These are phyloP conservation scores for Caenorhabditis afra DNA, from an alignment of 2,888 invertebrate species.

Conservation along the genomic window DNA sequence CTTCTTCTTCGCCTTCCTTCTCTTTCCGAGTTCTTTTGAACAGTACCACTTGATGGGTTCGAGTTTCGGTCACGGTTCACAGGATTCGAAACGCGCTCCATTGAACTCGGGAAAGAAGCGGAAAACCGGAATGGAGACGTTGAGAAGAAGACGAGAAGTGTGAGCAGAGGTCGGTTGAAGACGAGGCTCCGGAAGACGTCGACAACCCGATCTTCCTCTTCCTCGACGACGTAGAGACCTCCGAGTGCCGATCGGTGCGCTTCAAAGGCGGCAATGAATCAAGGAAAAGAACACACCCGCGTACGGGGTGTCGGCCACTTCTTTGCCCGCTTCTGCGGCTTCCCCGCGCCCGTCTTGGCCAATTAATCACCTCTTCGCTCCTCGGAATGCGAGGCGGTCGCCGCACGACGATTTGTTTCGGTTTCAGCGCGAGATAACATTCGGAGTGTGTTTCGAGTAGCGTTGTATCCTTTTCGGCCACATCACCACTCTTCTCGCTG, in stretches of 20 bases:
- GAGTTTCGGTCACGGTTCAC: constrained; percentile 28
- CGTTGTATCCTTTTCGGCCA: not conserved
- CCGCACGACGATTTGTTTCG: constrained; percentile 19
- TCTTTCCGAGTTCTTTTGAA: constrained; percentile 40
- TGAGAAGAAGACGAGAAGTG: not conserved
- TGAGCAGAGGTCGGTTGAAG: too few relatives aligned
- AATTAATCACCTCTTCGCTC: constrained; percentile 30
- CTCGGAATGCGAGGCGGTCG: constrained; percentile 21
- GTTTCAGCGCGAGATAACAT: constrained; percentile 48
- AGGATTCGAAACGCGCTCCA: constrained; percentile 3
- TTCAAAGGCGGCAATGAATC: constrained; percentile 51
- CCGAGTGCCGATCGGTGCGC: constrained; percentile 21
- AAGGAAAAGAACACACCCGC: constrained; percentile 40
- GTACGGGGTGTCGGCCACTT: constrained; percentile 35
- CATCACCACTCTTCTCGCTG: constrained; percentile 1
- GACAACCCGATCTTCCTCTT: too few relatives aligned
- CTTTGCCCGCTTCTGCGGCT: not conserved
- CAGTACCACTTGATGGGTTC: constrained; percentile 20
- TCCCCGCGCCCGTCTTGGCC: constrained; percentile 4
- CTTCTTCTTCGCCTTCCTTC: constrained; percentile 13
- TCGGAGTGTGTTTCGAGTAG: constrained; percentile 14
- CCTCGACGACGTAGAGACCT: too few relatives aligned
- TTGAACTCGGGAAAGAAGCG: constrained; percentile 8
- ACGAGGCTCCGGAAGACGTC: too few relatives aligned
- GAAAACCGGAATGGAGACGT: not conserved